A percentile compares a stretch with the other conserved stretches of the same genome.
Conservation (phyloP, 2,797 vertebrate species). For the Cercopithecus diana region DNA sequence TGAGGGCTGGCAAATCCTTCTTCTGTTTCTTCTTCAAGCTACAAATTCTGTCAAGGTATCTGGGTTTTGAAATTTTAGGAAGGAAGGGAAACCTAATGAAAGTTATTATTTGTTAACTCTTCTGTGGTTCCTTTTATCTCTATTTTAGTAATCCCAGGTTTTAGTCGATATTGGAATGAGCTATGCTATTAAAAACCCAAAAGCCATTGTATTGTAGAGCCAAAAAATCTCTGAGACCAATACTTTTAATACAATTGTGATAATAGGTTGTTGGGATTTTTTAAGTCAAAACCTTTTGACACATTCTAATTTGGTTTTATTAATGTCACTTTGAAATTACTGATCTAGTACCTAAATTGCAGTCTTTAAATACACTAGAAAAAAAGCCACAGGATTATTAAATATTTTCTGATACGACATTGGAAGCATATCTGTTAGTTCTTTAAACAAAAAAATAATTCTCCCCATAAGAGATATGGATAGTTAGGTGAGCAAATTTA, state of each 20-base stretch:
- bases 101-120: background rate
- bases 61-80: background rate
- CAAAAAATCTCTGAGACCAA: constrained; percentile 14
- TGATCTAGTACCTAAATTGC: background rate
- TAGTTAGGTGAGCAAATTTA: background rate
- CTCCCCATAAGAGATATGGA: background rate
- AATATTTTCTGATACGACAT: background rate
- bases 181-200: constrained; percentile 21
- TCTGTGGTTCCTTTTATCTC: background rate
- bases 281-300: constrained; percentile 73
- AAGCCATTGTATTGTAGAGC: constrained; percentile 10
- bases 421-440: background rate
- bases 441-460: background rate
- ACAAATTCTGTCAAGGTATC: background rate
- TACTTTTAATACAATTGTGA: constrained; percentile 1
- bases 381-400: background rate
- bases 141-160: background rate
- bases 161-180: background rate
- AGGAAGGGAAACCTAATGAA: background rate
- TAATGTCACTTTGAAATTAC: constrained; percentile 3
- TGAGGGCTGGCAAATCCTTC: too few species aligned
- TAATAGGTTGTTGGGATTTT: background rate
- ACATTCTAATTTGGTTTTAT: constrained; percentile 49
- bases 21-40: background rate
- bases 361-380: constrained; percentile 6